Evolutionary conservation across 2,888 invertebrate species (phyloP), one percentile per base, ranked within the genome.

Genomic region (Aromia moschata): DNA sequence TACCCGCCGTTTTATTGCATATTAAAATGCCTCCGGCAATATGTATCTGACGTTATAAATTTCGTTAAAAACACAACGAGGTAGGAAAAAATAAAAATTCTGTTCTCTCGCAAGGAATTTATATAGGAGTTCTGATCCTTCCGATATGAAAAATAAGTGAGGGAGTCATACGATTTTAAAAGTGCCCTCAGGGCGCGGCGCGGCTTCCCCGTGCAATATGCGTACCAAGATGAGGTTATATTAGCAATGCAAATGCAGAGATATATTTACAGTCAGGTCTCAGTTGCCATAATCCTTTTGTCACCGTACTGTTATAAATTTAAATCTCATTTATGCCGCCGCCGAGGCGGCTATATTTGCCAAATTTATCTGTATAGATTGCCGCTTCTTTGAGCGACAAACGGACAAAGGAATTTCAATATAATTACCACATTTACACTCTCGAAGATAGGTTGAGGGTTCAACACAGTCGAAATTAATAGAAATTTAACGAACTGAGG

Each of bases 221-320:
- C 71, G 70, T 64, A 61, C 65, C 65, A 69, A 69, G 69, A 70
- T 67, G 69, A 69, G 66, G 68, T 61, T 60, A 60, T 68, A 74
- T 75, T 74, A 74, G 74, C 73, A 74, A 74, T 76, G 73, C 74
- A 71, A 74, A 75, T 73, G 15, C 31, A 12, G 18, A 49, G 25
- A 52, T 41, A 51, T 37, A 49, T 41, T 52, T 41, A 68, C 62
- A 60, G 52, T 60, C 60, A 62, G 65, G 59, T 65, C 65, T 62
- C 58, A 47, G 61, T 56, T 60, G 52, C 56, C 63, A 60, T 68
- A 63, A 67, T 68, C 67, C 65, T 60, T 62, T 67, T 67, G 67
- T 67, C 64, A 61, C 63, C 62, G 54, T 47, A 46, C 57, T 57
- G 55, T 66, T 64, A 65, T 64, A 67, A 68, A 67, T 67, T 68